Conservation (phyloP, 2,113 vertebrate genomes). For the Charadrius vociferus region DNA sequence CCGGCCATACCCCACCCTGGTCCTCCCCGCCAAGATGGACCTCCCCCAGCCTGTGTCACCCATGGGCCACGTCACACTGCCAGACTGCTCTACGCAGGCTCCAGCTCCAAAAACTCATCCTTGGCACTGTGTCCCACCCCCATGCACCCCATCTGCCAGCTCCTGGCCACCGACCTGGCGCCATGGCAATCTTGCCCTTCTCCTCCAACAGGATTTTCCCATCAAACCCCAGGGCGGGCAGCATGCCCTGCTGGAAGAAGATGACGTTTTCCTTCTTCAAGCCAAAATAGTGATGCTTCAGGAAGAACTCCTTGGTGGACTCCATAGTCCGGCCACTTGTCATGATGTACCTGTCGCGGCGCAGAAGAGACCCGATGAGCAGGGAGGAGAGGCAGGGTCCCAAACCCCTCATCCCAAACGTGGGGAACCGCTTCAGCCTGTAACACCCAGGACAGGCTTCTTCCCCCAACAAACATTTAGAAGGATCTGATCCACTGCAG, state of each 20-base stretch:
- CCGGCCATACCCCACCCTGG: not conserved
- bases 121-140: fast-evolving
- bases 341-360: slow-evolving; percentile 93
- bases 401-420: fast-evolving
- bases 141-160: fast-evolving
- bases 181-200: slow-evolving; percentile 92
- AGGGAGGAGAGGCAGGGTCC: not conserved
- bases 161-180: slow-evolving; percentile 81
- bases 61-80: fast-evolving
- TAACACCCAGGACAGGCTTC: not conserved
- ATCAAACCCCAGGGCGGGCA: slow-evolving; percentile 92
- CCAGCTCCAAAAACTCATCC: not conserved
- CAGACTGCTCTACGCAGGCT: fast-evolving
- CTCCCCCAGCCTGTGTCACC: not conserved
- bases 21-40: not conserved
- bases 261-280: slow-evolving; percentile 84
- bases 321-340: slow-evolving; percentile 94
- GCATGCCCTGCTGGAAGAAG: slow-evolving; percentile 97
- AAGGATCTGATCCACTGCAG: not conserved
- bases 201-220: slow-evolving; percentile 93
- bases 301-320: slow-evolving; percentile 88
- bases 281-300: slow-evolving; percentile 87
- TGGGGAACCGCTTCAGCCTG: fast-evolving
- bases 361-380: not conserved
- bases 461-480: fast-evolving